A percentile compares a stretch with the other conserved stretches of the same genome.
Evolutionary conservation across 2,797 vertebrate species (phyloP).

Genomic region (Rhynchonycteris naso): DNA sequence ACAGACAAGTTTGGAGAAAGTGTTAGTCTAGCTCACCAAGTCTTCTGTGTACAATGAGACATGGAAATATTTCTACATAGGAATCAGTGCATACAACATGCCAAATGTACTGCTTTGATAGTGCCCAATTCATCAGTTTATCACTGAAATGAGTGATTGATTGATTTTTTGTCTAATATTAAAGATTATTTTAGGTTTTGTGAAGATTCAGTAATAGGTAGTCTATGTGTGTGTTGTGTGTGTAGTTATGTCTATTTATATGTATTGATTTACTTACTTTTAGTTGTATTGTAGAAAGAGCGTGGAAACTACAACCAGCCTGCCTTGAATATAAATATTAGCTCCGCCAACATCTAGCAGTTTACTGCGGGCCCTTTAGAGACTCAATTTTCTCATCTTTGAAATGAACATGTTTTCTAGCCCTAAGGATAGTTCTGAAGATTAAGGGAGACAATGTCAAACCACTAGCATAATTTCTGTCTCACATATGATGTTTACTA

Average conservation of each 20-base stretch:
- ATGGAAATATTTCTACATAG: background rate
- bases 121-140: background rate
- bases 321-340: background rate
- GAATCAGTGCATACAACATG: background rate
- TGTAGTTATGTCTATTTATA: background rate
- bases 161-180: background rate
- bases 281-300: background rate
- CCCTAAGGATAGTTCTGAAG: background rate
- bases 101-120: background rate
- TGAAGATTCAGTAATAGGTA: background rate
- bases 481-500: background rate
- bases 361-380: background rate
- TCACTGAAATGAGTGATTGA: background rate
- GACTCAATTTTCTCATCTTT: constrained; percentile 11
- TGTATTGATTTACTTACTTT: background rate
- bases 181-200: background rate
- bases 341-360: background rate
- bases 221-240: background rate
- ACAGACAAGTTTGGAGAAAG: background rate
- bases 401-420: background rate
- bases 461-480: background rate
- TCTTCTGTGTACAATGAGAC: background rate
- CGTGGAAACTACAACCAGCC: background rate
- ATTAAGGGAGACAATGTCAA: background rate
- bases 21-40: background rate